Evolutionary conservation across 1,140 invertebrate genomes (phyloP).

Genomic region (Euwallacea fornicatus): DNA sequence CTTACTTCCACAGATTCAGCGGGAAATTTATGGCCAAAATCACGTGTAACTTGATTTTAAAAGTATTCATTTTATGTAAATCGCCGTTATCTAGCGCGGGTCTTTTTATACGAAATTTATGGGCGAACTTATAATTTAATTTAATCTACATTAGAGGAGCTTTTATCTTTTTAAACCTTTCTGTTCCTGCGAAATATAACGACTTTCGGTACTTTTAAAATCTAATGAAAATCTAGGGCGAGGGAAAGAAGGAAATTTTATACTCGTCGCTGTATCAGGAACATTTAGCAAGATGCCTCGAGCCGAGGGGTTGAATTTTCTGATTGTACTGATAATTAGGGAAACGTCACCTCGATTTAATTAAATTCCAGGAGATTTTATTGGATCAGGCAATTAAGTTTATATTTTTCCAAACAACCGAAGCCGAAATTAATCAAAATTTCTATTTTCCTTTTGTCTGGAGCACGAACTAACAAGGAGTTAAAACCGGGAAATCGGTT

Average conservation of each 20-base stretch:
- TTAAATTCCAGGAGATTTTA: background rate
- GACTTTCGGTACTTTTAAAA: constrained; percentile 21
- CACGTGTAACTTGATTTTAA: constrained; percentile 28
- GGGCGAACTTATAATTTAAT: constrained; percentile 33
- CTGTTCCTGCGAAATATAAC: constrained; percentile 14
- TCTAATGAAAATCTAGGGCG: constrained; percentile 28
- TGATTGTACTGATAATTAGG: constrained; percentile 7
- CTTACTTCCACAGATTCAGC: background rate
- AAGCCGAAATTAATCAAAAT: background rate
- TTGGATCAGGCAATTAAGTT: background rate
- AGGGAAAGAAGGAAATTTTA: constrained; percentile 10
- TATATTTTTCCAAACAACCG: background rate
- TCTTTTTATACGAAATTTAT: constrained; percentile 30
- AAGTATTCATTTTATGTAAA: constrained; percentile 31
- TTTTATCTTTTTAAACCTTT: constrained; percentile 35
- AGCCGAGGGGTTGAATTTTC: background rate
- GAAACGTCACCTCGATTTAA: constrained; percentile 5
- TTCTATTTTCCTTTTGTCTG: background rate
- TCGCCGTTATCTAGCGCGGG: constrained; percentile 3
- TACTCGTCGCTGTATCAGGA: constrained; percentile 6
- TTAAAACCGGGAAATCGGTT: constrained; percentile 26
- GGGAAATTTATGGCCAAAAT: constrained; percentile 22
- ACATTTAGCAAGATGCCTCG: constrained; percentile 10
- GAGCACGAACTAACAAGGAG: constrained; percentile 6
- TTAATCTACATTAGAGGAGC: constrained; percentile 31